Evolutionary conservation across 1,140 invertebrate species (phyloP), one percentile per base, ranked within the genome.

Genomic region (Dinothrombium tinctorium): DNA sequence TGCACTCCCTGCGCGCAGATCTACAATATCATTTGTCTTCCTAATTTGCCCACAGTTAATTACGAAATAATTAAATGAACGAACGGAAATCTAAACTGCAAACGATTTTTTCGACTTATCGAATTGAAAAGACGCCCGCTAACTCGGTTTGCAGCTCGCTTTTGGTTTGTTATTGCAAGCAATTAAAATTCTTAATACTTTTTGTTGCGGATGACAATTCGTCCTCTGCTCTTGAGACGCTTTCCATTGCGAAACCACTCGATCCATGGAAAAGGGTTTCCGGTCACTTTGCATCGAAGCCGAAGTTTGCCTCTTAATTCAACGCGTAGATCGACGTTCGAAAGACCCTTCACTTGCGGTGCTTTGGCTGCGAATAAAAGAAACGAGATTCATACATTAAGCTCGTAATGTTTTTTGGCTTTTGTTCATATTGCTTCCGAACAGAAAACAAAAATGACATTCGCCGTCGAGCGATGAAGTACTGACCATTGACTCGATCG

Each of bases 221-320:
- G 42, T 29, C 41, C 39, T 44, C 33, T 45, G 20, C 31, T 43
- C 21, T 20, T 36, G 17, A 51, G 32, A 33, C 29, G 35, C 24
- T 42, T 38, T 11, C 50, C 50, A 42, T 51, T 47, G 26, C 46
- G 39, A 43, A 43, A 49, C 50, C 50, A 51, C 29, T 49, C 45
- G 23, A 51, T 41, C 47, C 50, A 49, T 35, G 50, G 47, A 37
- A 46, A 31, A 15, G 50, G 50, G 33, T 47, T 49, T n/a, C 50
- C 50, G 32, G 37, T 31, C 12, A 49, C 43, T 20, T 43, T 42
- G 36, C 50, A 51, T 22, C 40, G 24, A 7, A 49, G 37, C 31
- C 42, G 46, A 9, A 47, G 28, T 25, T 42, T 46, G 12, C 28
- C 35, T 14, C 36, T 42, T 31, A 40, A 38, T n/a, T 39, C 29